Evolutionary conservation across 2,113 vertebrate genomes (phyloP), one percentile per base, ranked within the genome.

Genomic region (Caranx melampygus): DNA sequence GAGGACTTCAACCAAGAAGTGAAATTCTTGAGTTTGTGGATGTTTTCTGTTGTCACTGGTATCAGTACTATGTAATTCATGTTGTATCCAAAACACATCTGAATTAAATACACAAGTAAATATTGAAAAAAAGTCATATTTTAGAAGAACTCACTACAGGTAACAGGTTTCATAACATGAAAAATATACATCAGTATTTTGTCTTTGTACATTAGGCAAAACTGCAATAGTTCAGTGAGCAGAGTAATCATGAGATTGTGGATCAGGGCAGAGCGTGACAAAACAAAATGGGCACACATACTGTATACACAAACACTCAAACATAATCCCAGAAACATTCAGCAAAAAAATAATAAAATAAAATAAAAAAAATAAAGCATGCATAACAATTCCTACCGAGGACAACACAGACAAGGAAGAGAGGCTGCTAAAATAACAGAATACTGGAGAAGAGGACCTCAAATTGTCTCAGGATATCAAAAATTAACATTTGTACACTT

Each of bases 101-200:
- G 49, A 84, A 87, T 79, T 77, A 89, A 87, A 81, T 21, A 89
- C 77, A 87, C 95, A 92, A 68, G 64, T 71, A 89, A 90, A 93
- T 97, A 97, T 96, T 98, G 96, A 96, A 97, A 98, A 84, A 84
- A 92, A 96, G 93, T 95, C 96, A 93, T 97, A 97, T 98, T 98
- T 98, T 96, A 95, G 96, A 98, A 98, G 96, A 98, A 96, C 96
- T 97, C 95, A 97, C 96, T 97, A 97, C 96, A 97, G 96, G 96
- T 96, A 96, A 98, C 96, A 96, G 96, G 95, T 96, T 97, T 95
- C 95, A 97, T 98, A 97, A 98, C 96, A 99, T 97, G 95, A 98
- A 98, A 95, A 99, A 98, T 98, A 99, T 99, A 99, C 97, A 99
- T 97, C 95, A 95, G 96, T 93, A 97, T 97, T 97, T 95, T 94